Evolutionary conservation across 2,113 vertebrate species (phyloP).

Genomic region (Sorex fumeus): DNA sequence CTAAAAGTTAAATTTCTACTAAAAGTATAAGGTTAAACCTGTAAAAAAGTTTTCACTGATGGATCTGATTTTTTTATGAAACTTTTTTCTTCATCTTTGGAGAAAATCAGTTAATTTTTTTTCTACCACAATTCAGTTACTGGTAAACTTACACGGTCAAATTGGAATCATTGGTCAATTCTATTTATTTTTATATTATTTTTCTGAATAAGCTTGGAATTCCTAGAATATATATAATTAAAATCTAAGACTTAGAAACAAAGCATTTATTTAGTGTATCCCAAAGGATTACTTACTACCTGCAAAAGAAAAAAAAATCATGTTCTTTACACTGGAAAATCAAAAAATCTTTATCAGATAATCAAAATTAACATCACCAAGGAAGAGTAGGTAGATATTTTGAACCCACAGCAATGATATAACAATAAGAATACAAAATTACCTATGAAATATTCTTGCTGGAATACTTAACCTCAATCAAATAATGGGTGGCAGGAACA

Average conservation of each 20-base stretch:
- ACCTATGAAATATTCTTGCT: neutral
- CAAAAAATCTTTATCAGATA: slow-evolving; percentile 20
- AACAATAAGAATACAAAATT: neutral
- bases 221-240: neutral
- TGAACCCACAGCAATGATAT: neutral
- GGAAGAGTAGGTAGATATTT: neutral
- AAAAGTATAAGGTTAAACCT: no score
- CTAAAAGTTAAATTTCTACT: no score
- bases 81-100: neutral
- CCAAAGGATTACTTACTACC: neutral
- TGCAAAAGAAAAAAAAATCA: neutral
- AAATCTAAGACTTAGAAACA: neutral
- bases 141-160: neutral
- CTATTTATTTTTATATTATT: neutral
- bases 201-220: slow-evolving; percentile 53
- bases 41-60: neutral
- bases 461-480: neutral
- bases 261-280: slow-evolving; percentile 9
- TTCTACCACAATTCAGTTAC: neutral
- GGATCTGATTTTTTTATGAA: neutral
- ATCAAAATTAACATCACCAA: neutral
- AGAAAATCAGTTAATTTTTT: neutral
- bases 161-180: neutral
- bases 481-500: neutral
- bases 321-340: neutral